These are phyloP conservation scores for Pseudopleuronectes americanus DNA, from an alignment of 2,797 vertebrate species.

Conservation along the genomic window DNA sequence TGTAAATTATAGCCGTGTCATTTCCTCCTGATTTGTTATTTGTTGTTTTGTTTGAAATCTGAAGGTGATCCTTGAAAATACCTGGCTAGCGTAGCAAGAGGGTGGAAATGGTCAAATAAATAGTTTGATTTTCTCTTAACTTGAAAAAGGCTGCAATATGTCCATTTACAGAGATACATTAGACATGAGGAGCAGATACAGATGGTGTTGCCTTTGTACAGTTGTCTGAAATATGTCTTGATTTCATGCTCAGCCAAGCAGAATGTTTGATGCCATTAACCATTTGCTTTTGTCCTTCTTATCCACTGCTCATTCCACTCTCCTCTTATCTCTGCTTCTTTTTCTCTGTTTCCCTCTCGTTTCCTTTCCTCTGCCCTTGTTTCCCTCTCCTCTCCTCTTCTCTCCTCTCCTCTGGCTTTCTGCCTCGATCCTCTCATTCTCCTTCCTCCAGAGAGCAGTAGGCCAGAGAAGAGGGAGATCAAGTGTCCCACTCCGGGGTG, in stretches of 20 bases:
- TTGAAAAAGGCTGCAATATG: conserved; percentile 5
- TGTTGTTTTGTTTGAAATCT: conserved; percentile 28
- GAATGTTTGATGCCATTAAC: conserved; percentile 74
- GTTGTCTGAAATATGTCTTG: conserved; percentile 72
- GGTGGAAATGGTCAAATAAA: conserved; percentile 3
- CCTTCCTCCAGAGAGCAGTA: conserved; percentile 86
- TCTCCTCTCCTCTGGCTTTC: no score
- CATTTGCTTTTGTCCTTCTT: conserved; percentile 66
- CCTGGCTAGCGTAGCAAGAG: neutral
- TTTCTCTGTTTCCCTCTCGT: neutral
- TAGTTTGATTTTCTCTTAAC: conserved; percentile 4
- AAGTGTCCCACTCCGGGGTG: conserved; percentile 98
- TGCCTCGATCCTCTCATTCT: no score
- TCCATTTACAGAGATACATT: conserved; percentile 17
- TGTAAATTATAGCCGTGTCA: conserved; percentile 13
- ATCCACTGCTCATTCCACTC: conserved; percentile 51
- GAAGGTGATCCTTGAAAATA: conserved; percentile 7
- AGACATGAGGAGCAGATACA: conserved; percentile 37
- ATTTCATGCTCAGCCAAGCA: conserved; percentile 76
- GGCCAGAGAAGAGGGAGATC: conserved; percentile 95
- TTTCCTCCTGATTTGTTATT: conserved; percentile 21
- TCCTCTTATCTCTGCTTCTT: conserved; percentile 17
- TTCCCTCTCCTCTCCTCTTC: neutral
- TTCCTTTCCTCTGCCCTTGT: neutral
- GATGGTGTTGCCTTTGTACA: conserved; percentile 54